Percentiles rank a stretch among this genome's conserved stretches.
Conservation (phyloP, 2,888 invertebrate genomes). For the Leuctra nigra region DNA sequence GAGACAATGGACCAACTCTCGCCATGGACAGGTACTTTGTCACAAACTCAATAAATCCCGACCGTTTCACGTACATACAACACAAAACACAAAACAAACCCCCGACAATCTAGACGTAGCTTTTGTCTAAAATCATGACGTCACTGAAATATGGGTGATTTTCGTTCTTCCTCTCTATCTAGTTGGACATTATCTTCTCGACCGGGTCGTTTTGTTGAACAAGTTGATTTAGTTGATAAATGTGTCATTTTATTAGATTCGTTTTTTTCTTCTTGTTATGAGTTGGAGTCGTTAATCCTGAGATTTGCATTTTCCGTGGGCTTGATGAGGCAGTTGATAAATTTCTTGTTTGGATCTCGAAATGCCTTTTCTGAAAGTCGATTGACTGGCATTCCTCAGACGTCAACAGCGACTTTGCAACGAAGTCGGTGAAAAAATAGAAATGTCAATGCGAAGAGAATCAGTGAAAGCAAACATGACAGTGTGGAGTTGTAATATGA, state of each 20-base stretch:
- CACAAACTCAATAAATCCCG: conserved; percentile 27
- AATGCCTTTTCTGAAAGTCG: no score
- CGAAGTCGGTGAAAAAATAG: no score
- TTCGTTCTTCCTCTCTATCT: conserved; percentile 19
- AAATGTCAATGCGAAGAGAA: no score
- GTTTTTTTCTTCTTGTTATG: conserved; percentile 3
- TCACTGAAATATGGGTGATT: conserved; percentile 26
- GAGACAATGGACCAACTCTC: conserved; percentile 22
- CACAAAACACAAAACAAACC: conserved; percentile 24
- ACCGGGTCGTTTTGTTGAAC: conserved; percentile 13
- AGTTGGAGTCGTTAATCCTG: not conserved
- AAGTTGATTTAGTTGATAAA: conserved; percentile 15
- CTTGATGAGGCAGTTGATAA: no score
- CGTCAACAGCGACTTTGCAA: no score
- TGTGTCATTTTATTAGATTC: conserved; percentile 13
- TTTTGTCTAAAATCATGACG: conserved; percentile 25
- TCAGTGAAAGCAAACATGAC: no score
- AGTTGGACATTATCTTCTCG: conserved; percentile 27
- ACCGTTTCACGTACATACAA: conserved; percentile 19
- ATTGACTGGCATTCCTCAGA: no score
- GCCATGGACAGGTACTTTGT: conserved; percentile 27
- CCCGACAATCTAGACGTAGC: conserved; percentile 22
- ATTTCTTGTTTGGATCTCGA: not conserved
- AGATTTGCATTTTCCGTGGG: conserved; percentile 4
- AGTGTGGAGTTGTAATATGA: no score